Percentiles rank a stretch among this genome's conserved stretches.
Evolutionary conservation across 2,797 vertebrate genomes (phyloP).

Genomic region (Schizopygopsis pylzovi): DNA sequence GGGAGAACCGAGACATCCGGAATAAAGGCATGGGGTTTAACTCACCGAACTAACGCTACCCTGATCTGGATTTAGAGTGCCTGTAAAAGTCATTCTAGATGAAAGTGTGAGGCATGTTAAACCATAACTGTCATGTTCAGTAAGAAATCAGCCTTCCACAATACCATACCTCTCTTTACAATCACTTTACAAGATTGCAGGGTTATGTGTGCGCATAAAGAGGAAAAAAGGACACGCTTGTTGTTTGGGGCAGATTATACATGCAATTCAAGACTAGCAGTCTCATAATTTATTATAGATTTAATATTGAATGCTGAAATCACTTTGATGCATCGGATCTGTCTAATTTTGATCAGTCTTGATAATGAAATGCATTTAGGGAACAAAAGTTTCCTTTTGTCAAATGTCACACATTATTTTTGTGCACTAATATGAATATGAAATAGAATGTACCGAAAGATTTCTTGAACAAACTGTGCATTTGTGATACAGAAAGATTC

Average conservation of each 20-base stretch:
- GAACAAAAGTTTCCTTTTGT: background rate
- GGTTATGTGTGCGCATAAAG: background rate
- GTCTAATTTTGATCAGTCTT: background rate
- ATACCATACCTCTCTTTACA: background rate
- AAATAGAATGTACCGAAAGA: background rate
- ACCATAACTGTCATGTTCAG: constrained; percentile 20
- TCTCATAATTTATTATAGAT: background rate
- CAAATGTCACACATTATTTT: background rate
- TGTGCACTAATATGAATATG: background rate
- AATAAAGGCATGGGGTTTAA: constrained; percentile 31
- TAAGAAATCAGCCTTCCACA: constrained; percentile 5
- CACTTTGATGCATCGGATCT: background rate
- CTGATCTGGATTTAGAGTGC: constrained; percentile 9
- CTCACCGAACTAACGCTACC: background rate
- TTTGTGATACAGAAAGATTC: background rate
- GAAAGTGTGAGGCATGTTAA: constrained; percentile 33
- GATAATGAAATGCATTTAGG: background rate
- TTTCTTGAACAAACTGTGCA: background rate
- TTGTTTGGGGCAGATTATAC: background rate
- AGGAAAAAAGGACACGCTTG: background rate
- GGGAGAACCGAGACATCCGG: constrained; percentile 26
- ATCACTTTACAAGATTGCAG: background rate
- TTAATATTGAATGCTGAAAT: background rate
- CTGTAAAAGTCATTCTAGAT: constrained; percentile 46
- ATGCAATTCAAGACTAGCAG: background rate